Base-by-base conservation (phyloP, 2,888 invertebrate genomes). In the Helleia helle region DNA sequence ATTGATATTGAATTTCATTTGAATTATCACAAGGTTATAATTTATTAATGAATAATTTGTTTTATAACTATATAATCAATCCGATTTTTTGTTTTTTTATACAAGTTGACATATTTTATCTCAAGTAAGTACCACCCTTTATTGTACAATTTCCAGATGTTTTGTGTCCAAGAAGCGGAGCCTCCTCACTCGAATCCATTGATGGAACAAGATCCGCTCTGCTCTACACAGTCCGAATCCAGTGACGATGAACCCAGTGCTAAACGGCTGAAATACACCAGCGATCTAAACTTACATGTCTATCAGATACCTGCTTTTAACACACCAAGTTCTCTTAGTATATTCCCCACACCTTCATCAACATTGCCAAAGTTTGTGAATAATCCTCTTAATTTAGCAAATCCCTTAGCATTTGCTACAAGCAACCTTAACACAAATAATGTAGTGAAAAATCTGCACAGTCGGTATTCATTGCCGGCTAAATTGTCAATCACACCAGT, bases 271-370 rank as follows among this genome's bases (percentile, higher is more conserved):
- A 81, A 81, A 44, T 65, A 59, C 53, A 57, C 63, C 24, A 70
- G 80, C 0, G 68, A 71, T 0, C 53, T 83, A 2, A 79, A 79
- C 55, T 58, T 84, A 0, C 71, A 83, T 71, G 80, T 84, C 0
- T 81, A 75, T 49, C 73, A 84, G 46, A 80, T 84, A 52, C 81
- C 83, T 0, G 66, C 79, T 0, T 83, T 68, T 49, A 77, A 65
- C 43, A 65, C 74, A 12, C 73, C 76, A 0, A 75, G 70, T 28
- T 68, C 73, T 0, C 42, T 80, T 0, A 69, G 72, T 3, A 80
- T 81, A 51, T 80, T 64, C 26, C 77, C 80, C 0, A 54, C 67
- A 0, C n/a, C n/a, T n/a, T 58, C 59, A 0, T 43, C 58, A 1
- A 55, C 62, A 0, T 41, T 84, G 11, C 83, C 83, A 0, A 79